Evolutionary conservation across 2,113 vertebrate species (phyloP), one percentile per base, ranked within the genome.

Genomic region (Myiozetetes cayanensis): DNA sequence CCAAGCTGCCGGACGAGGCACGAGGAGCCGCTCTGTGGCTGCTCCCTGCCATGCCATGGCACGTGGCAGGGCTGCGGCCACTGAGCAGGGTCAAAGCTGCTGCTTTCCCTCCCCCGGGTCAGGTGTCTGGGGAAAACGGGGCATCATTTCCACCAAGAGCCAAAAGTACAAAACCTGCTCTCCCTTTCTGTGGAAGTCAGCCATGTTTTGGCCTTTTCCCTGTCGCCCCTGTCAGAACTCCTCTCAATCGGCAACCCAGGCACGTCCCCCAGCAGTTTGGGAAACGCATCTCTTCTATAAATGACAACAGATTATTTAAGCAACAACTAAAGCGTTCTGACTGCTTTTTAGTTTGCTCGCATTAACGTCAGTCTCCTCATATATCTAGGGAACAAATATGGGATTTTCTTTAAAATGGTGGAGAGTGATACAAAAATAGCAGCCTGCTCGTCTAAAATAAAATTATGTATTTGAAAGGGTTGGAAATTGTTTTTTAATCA

Each of bases 401-500:
- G 77, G 85, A 73, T 86, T 93, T 94, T 94, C 90, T 89, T 39
- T 75, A 83, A 86, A 66, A 87, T 59, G 79, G 82, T 70, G 41
- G 82, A 87, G 85, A 66, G 49, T 1, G 2, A 49, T 15, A 67
- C 59, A 90, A 82, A 88, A 81, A 87, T 73, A 92, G 93, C 89
- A 70, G 75, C 82, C 33, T 53, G 22, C 89, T 87, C 22, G 5
- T 68, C 81, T 78, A 56, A 83, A 96, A 91, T 77, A 79, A 94
- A 94, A 77, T 78, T 81, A 68, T 72, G 76, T 44, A 44, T 81
- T 96, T 66, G 85, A 81, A 83, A 94, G 80, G 52, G 43, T 2
- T 55, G 52, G 95, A 91, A 93, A 88, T 85, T 78, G 91, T 91
- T 93, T 93, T 95, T 90, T 81, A 94, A 96, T 92, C 91, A 87